Percentiles rank a stretch among this genome's conserved stretches.
phyloP scores from a whole-genome alignment of 2,888 invertebrate species.

The Tinea trinotella region DNA sequence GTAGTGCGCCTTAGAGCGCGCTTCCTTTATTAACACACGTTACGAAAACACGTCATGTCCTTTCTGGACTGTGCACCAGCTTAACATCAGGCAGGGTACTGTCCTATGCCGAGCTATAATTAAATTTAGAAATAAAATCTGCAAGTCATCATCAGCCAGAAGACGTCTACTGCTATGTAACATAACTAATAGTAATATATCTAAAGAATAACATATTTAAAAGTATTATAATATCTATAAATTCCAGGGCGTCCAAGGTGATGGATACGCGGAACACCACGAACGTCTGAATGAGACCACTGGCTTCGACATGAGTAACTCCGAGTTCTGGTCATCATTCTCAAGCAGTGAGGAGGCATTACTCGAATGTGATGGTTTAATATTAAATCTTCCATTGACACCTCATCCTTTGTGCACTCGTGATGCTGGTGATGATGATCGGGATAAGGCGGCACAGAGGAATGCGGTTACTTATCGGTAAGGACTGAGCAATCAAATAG shows the following conservation, averaged over 20 bases:
- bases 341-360: slow-evolving; percentile 85
- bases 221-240: no score
- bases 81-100: no score
- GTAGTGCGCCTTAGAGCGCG: no score
- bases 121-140: no score
- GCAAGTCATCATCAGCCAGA: no score
- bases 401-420: slow-evolving; percentile 72
- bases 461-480: slow-evolving; percentile 80
- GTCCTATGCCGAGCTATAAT: no score
- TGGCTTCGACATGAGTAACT: slow-evolving; percentile 79
- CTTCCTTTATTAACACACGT: no score
- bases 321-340: slow-evolving; percentile 86
- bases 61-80: no score
- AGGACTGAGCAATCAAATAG: slow-evolving; percentile 22
- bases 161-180: no score
- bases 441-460: slow-evolving; percentile 62
- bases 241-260: slow-evolving; percentile 71
- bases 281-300: slow-evolving; percentile 76
- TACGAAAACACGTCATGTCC: no score
- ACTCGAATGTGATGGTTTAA: slow-evolving; percentile 80
- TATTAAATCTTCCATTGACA: slow-evolving; percentile 79
- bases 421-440: slow-evolving; percentile 48
- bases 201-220: no score
- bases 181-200: no score
- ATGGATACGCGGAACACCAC: slow-evolving; percentile 77